A percentile compares a stretch with the other conserved stretches of the same genome.
Conservation (phyloP, 2,888 invertebrate genomes). For the Deilephila porcellus region DNA sequence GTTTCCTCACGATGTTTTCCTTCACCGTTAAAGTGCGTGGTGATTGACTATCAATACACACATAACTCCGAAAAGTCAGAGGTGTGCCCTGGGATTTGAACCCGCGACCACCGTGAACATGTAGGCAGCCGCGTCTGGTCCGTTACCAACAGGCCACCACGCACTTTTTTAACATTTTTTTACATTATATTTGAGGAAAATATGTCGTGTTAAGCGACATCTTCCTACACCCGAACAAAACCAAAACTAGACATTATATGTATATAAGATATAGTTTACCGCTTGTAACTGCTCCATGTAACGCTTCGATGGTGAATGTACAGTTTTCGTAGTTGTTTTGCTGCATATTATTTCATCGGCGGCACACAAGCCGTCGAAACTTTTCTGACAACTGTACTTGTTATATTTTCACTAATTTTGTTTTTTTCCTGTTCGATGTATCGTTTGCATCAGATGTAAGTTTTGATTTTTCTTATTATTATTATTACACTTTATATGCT, state of each 20-base stretch:
- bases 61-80: too few species aligned
- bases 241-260: neutral
- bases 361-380: conserved; percentile 42
- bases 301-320: conserved; percentile 70
- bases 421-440: conserved; percentile 42
- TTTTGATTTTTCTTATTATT: conserved; percentile 14
- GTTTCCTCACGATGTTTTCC: too few species aligned
- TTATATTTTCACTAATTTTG: conserved; percentile 57
- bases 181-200: too few species aligned
- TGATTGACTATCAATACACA: too few species aligned
- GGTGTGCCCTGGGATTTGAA: too few species aligned
- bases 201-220: neutral
- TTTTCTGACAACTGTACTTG: conserved; percentile 50
- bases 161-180: too few species aligned
- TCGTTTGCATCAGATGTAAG: conserved; percentile 33
- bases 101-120: too few species aligned
- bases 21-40: too few species aligned
- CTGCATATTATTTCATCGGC: conserved; percentile 56
- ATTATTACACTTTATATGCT: neutral
- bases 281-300: conserved; percentile 49
- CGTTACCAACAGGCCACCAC: too few species aligned
- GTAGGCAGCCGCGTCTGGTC: too few species aligned
- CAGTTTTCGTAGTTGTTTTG: conserved; percentile 49
- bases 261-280: conserved; percentile 20
- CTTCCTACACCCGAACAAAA: neutral